Percentiles rank a stretch among this genome's conserved stretches.
These are phyloP conservation scores for Eidolon dupreanum DNA, from an alignment of 2,797 vertebrate species.

Conservation along the genomic window DNA sequence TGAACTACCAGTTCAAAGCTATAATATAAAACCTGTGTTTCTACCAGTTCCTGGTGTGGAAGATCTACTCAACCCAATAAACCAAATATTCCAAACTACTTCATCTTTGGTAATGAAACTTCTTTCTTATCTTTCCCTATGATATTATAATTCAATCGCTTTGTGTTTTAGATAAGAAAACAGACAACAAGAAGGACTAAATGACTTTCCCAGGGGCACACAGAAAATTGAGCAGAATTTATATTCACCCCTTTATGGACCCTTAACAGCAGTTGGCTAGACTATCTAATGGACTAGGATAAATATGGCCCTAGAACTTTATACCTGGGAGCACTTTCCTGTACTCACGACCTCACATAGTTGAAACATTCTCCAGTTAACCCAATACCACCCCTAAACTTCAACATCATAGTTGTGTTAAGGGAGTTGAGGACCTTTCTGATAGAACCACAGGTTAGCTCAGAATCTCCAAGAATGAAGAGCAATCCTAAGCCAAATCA, in stretches of 20 bases:
- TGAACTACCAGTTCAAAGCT: neutral
- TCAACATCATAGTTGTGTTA: neutral
- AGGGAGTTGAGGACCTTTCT: neutral
- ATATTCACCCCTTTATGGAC: neutral
- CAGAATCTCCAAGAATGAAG: neutral
- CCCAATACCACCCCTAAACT: neutral
- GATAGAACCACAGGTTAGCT: neutral
- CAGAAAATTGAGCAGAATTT: neutral
- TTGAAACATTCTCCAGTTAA: constrained; percentile 7
- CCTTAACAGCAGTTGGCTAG: neutral
- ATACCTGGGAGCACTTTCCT: neutral
- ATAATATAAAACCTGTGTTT: neutral
- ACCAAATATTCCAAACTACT: neutral
- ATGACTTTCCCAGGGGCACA: neutral
- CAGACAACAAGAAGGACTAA: neutral
- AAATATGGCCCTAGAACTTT: neutral
- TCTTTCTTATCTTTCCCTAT: neutral
- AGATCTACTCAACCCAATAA: neutral
- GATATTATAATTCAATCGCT: neutral
- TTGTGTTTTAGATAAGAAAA: constrained; percentile 18
- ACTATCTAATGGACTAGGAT: neutral
- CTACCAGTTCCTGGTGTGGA: neutral
- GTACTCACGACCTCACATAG: neutral
- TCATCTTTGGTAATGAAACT: neutral
- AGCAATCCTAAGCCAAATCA: neutral